A percentile compares a stretch with the other conserved stretches of the same genome.
Evolutionary conservation across 1,140 invertebrate genomes (phyloP).

Genomic region (Propsilocerus akamusi): DNA sequence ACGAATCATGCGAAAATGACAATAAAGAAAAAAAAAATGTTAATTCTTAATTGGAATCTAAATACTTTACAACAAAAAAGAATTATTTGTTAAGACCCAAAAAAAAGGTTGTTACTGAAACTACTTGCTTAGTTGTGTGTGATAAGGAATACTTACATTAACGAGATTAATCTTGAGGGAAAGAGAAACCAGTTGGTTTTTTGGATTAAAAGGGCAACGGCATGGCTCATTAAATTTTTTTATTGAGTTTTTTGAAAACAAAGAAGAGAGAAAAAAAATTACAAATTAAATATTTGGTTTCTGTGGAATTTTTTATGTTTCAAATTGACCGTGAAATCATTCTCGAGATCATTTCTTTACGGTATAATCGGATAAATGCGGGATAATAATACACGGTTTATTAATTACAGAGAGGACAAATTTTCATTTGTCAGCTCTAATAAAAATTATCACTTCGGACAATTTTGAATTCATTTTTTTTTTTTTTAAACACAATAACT

Average conservation of each 20-base stretch:
- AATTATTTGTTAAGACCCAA: neutral
- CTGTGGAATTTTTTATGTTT: neutral
- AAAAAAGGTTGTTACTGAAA: neutral
- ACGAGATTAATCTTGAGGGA: constrained; percentile 2
- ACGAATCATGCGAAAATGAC: neutral
- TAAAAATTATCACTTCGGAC: no score
- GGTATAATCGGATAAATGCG: no score
- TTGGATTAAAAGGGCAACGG: constrained; percentile 3
- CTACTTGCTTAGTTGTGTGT: neutral
- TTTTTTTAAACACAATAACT: no score
- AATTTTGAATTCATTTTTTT: no score
- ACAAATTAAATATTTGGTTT: no score
- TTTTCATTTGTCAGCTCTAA: no score
- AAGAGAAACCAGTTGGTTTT: constrained; percentile 3
- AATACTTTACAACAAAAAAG: no score
- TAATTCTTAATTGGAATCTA: neutral
- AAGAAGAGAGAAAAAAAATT: neutral
- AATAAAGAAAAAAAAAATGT: neutral
- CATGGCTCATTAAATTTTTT: constrained; percentile 1
- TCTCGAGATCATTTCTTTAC: no score
- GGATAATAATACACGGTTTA: no score
- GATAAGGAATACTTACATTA: constrained; percentile 1
- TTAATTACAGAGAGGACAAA: no score
- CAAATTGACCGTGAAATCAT: neutral
- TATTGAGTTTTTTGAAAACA: no score